Evolutionary conservation across 2,113 vertebrate genomes (phyloP), one percentile per base, ranked within the genome.

Genomic region (Nannospalax galili): DNA sequence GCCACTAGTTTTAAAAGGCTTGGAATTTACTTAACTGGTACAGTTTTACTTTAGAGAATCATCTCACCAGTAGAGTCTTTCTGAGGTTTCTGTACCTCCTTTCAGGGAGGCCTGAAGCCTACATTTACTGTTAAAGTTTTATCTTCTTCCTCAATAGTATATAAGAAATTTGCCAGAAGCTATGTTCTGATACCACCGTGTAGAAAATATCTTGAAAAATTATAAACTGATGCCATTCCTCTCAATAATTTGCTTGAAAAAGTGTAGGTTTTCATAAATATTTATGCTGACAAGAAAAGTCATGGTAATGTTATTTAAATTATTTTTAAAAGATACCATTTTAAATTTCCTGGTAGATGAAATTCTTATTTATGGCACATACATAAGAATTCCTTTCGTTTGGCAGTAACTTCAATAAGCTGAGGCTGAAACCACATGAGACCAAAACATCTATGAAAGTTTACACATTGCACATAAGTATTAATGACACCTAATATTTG

Each of bases 61-160:
- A 85, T 3, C 9, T 14, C 26, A 17, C 4, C 24, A 30, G 0
- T 16, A 58, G 37, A 67, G 56, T 11, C 12, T 91, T 73, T 26
- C 5, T 48, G 42, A 9, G 19, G 3, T 69, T 67, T 16, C 32
- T 69, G 1, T 0, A 0, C 75, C 22, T 64, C 8, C 0, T 92
- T 58, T 82, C 19, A 37, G 40, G 37, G 11, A 79, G 15, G 35
- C 11, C 3, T 69, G 22, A 73, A 81, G 11, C 14, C 64, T 10
- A 17, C 6, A 26, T 73, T 5, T 69, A 64, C 0, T 37, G 17
- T 52, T 20, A 90, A 15, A 42, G 24, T 42, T 79, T 58, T 4
- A 5, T n/a, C 79, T 92, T 72, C 67, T 24, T 12, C 17, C 20
- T n/a, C 10, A 4, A 6, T 67, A 5, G 0, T 35, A 0, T 62